Conservation (phyloP, 2,113 vertebrate genomes). For the Donacobius atricapilla region DNA sequence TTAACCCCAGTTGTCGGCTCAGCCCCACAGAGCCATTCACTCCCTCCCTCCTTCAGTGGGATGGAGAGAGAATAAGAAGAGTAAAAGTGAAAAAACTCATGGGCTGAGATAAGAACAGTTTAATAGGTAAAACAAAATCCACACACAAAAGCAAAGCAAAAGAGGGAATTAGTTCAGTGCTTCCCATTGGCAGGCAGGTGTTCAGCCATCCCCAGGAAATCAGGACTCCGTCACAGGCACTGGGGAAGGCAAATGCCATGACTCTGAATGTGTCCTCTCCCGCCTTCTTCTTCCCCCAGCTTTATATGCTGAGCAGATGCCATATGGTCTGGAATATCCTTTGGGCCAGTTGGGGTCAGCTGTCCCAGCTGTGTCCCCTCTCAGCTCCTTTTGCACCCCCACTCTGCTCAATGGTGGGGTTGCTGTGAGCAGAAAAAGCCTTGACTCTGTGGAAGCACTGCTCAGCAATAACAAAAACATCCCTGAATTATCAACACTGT, state of each 20-base stretch:
- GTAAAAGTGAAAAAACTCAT: not conserved
- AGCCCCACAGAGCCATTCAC: not conserved
- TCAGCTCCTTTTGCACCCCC: not conserved
- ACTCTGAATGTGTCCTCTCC: not conserved
- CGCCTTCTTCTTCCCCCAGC: not conserved
- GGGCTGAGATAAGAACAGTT: not conserved
- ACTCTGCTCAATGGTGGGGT: not conserved
- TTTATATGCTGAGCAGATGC: not conserved
- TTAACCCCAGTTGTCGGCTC: not conserved
- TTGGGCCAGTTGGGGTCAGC: not conserved
- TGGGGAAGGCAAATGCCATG: not conserved
- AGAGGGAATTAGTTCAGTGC: not conserved
- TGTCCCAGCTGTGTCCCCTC: not conserved
- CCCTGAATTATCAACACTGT: not conserved
- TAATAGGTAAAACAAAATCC: not conserved
- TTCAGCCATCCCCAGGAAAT: not conserved
- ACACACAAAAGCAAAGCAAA: not conserved
- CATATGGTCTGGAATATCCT: not conserved
- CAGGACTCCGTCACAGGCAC: not conserved
- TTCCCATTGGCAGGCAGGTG: not conserved
- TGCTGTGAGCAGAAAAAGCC: not conserved
- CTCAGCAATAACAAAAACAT: constrained; percentile 1
- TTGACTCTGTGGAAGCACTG: not conserved
- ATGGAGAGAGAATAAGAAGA: not conserved
- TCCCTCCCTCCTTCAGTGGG: not conserved